Evolutionary conservation across 2,888 invertebrate genomes (phyloP), one percentile per base, ranked within the genome.

Genomic region (Theristus sp.): DNA sequence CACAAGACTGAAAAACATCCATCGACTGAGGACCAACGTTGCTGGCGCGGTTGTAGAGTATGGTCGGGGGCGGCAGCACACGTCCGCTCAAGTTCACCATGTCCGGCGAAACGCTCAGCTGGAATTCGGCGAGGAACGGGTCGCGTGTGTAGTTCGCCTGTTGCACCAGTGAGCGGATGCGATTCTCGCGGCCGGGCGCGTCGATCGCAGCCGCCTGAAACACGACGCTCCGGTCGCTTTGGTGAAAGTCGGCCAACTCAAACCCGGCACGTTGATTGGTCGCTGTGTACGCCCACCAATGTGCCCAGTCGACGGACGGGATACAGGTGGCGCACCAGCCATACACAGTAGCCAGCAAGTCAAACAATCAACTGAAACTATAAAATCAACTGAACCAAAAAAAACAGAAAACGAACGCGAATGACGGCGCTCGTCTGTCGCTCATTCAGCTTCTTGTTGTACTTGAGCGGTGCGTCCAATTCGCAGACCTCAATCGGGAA

Each of bases 1-100:
- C 6, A 38, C 6, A 38, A 13, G 38, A 17, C 38, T 6, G 17
- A 38, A 38, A 6, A 13, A 38, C n/a, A n/a, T n/a, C n/a, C n/a
- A n/a, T n/a, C n/a, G n/a, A n/a, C 17, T 13, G 38, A 38, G 10
- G 17, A 49, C 6, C 49, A 3, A n/a, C 10, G 22, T 46, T 58
- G 47, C 22, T 6, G 47, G 47, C 27, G 1, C 10, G 27, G 38
- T 26, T 67, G 64, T 69, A 71, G 61, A 66, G 65, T 59, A 71
- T 67, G 47, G 64, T 63, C 38, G 71, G 71, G 3, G 70, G 66
- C 26, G 64, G 65, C 38, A 71, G 63, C 53, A 71, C 68, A 26
- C 71, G 66, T 3, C 67, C 71, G 24, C 64, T 63, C 17, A 70
- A 65, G 61, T 68, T 67, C 46, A 69, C 64, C 71, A 71, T 70